A percentile compares a stretch with the other conserved stretches of the same genome.
Evolutionary conservation across 2,888 invertebrate species (phyloP).

Genomic region (Caenorhabditis afra): DNA sequence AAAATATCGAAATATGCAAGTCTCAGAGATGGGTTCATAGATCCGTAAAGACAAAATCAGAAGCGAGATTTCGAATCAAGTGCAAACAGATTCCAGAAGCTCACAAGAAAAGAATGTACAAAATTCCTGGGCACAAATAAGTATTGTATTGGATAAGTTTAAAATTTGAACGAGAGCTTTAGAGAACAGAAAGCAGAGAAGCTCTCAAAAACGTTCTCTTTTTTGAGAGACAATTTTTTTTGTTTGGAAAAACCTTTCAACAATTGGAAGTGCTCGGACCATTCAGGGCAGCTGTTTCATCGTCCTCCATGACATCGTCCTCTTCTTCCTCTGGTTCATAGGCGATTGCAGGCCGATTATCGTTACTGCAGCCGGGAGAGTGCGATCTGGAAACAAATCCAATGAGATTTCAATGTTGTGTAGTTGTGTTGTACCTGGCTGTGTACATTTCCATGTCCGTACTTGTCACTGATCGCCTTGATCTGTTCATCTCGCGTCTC

Average conservation of each 20-base stretch:
- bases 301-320: constrained; percentile 32
- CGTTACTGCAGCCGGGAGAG: constrained; percentile 29
- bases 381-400: constrained; percentile 42
- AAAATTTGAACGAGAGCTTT: not conserved
- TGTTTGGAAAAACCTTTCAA: not conserved
- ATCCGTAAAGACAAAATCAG: constrained; percentile 45
- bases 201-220: too few species aligned
- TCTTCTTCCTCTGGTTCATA: constrained; percentile 27
- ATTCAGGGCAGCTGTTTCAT: constrained; percentile 41
- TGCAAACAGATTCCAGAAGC: constrained; percentile 9
- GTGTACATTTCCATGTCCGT: constrained; percentile 69
- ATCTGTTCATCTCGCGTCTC: constrained; percentile 22
- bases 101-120: constrained; percentile 5
- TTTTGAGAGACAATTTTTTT: too few species aligned
- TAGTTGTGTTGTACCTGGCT: constrained; percentile 46
- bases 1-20: constrained; percentile 32
- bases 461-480: constrained; percentile 51
- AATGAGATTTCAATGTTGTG: not conserved
- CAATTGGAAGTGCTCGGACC: constrained; percentile 45
- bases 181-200: not conserved
- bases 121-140: not conserved
- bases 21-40: constrained; percentile 51
- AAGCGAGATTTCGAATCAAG: constrained; percentile 19
- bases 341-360: not conserved
- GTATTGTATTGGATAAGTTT: not conserved